Conservation (phyloP, 2,888 invertebrate species). For the Xanthorhoe designata region DNA sequence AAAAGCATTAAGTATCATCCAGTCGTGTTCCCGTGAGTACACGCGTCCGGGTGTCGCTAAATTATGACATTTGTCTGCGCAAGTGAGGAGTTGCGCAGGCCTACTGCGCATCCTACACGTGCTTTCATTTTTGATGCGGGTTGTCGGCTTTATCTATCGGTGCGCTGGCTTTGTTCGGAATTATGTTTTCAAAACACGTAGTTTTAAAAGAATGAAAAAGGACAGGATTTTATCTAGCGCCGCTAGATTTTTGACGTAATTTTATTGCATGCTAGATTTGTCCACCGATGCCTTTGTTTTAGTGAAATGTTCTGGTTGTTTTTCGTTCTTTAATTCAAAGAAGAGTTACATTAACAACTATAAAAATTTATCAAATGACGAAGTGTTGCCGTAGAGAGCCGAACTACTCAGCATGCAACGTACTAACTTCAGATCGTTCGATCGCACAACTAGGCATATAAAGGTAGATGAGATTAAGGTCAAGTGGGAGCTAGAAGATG, state of each 20-base stretch:
- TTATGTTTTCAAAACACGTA: constrained; percentile 6
- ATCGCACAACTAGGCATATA: too few relatives aligned
- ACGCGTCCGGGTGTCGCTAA: constrained; percentile 50
- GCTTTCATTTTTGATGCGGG: constrained; percentile 11
- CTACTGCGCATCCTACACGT: constrained; percentile 51
- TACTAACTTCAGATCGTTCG: too few relatives aligned
- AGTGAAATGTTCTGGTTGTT: neutral
- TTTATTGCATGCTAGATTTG: neutral
- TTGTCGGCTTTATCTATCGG: neutral
- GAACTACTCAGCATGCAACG: too few relatives aligned
- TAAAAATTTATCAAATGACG: too few relatives aligned
- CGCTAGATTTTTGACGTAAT: neutral
- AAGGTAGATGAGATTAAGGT: too few relatives aligned
- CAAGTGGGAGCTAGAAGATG: too few relatives aligned
- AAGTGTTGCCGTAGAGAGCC: too few relatives aligned
- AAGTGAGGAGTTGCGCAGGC: constrained; percentile 48
- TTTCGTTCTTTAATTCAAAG: neutral
- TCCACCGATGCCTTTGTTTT: neutral
- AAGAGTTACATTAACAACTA: too few relatives aligned
- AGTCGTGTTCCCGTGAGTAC: constrained; percentile 35
- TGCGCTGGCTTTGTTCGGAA: neutral
- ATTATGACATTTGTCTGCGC: constrained; percentile 71
- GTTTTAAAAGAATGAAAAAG: neutral
- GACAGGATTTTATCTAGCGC: neutral
- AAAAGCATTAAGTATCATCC: too few relatives aligned